Conservation (phyloP, 1,140 invertebrate species). For the Goniozus legneri region DNA sequence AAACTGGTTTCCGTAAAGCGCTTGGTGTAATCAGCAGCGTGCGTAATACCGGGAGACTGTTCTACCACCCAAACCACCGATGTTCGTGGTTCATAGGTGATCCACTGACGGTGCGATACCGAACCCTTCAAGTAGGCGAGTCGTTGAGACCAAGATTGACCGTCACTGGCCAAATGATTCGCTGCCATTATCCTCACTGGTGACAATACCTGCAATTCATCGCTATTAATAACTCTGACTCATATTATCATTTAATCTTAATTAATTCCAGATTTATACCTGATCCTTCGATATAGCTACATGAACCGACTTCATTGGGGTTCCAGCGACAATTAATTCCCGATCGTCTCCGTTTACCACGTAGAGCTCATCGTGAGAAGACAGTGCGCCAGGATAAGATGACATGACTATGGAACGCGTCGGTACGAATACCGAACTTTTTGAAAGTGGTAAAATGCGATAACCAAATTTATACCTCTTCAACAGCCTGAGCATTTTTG, state of each 20-base stretch:
- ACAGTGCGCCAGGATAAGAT: slow-evolving; percentile 83
- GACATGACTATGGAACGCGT: slow-evolving; percentile 65
- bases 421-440: slow-evolving; percentile 56
- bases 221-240: no score
- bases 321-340: slow-evolving; percentile 59
- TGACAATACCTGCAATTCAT: slow-evolving; percentile 62
- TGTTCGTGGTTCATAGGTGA: slow-evolving; percentile 68
- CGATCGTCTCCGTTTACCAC: slow-evolving; percentile 53
- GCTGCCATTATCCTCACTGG: slow-evolving; percentile 81
- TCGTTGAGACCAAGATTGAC: slow-evolving; percentile 67
- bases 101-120: slow-evolving; percentile 86
- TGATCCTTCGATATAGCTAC: slow-evolving; percentile 31
- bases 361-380: slow-evolving; percentile 89
- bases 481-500: slow-evolving; percentile 82
- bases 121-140: slow-evolving; percentile 71
- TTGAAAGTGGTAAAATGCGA: slow-evolving; percentile 54
- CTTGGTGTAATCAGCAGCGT: slow-evolving; percentile 67
- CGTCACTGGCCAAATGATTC: slow-evolving; percentile 73
- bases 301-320: slow-evolving; percentile 45
- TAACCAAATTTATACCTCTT: slow-evolving; percentile 87
- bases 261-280: slow-evolving; percentile 20
- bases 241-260: background rate
- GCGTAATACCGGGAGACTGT: slow-evolving; percentile 72
- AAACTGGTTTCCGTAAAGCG: slow-evolving; percentile 65
- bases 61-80: slow-evolving; percentile 70